Conservation (phyloP, 1,140 invertebrate genomes). For the Lordiphosa clarofinis region DNA sequence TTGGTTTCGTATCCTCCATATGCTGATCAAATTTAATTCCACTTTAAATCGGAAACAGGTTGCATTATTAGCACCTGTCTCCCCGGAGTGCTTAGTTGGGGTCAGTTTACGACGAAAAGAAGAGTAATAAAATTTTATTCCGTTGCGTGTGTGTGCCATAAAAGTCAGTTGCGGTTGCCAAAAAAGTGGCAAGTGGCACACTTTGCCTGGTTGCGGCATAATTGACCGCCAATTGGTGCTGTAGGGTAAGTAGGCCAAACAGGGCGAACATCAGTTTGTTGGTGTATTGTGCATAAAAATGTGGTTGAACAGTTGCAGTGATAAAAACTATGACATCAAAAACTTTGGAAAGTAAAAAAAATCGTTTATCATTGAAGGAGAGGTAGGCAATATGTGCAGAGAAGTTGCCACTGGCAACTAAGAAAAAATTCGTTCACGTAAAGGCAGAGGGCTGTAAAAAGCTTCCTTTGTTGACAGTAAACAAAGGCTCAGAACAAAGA, state of each 20-base stretch:
- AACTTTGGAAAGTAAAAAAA: no score
- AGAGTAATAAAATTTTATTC: constrained; percentile 38
- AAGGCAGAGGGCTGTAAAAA: no score
- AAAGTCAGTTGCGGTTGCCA: constrained; percentile 39
- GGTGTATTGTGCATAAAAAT: constrained; percentile 10
- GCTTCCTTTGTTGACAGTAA: no score
- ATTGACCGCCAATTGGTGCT: constrained; percentile 44
- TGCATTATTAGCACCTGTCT: constrained; percentile 31
- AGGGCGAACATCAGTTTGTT: neutral
- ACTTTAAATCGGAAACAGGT: constrained; percentile 25
- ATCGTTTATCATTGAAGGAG: no score
- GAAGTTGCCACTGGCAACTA: no score
- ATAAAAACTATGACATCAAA: no score
- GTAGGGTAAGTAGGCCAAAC: constrained; percentile 14
- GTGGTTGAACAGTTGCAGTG: no score
- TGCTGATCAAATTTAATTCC: constrained; percentile 41
- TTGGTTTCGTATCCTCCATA: constrained; percentile 38
- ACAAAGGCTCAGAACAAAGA: no score
- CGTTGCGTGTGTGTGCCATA: constrained; percentile 27
- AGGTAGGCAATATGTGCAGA: no score
- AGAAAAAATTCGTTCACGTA: no score
- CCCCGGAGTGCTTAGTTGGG: constrained; percentile 7
- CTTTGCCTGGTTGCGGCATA: constrained; percentile 25
- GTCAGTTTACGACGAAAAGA: constrained; percentile 30
- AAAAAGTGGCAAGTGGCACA: constrained; percentile 14